Base-by-base conservation (phyloP, 2,797 vertebrate genomes). In the Chloroceryle amazona region DNA sequence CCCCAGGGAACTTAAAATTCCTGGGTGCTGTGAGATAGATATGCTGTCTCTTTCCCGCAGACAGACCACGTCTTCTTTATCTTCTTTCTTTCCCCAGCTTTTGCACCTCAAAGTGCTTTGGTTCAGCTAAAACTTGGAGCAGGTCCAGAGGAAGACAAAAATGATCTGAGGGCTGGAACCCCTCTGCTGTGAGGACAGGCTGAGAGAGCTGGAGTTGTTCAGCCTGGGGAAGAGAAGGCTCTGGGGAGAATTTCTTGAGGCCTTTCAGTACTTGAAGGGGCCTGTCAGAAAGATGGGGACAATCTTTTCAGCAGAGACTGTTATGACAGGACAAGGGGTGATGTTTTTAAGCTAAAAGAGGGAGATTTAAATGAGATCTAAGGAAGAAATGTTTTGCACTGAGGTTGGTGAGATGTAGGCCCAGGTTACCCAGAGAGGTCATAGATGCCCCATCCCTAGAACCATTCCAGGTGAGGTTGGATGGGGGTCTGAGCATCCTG, bases 71-170 rank as follows among this genome's bases (percentile, higher is more conserved):
- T 22, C 65, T 49, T 83, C 29, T 55, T 66, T 37, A 81, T 41
- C 42, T 58, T 35, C 14, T 14, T 58, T 58, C 15, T 33, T 58
- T 58, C 3, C 2, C 0, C 0, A 26, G 5, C 17, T 67, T 82
- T 80, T 42, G 20, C 29, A 25, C 7, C 20, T 17, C 63, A 35
- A 78, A 89, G 44, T 44, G 5, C 4, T 90, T 79, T 29, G 5
- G 28, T n/a, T 8, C 57, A 57, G 6, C 33, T 23, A 25, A 35
- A 58, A 58, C 21, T 25, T 58, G 33, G 57, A 58, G 57, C 23
- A 35, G 33, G 57, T 15, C 33, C 33, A 17, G 22, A 58, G 22
- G 14, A 58, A 21, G 57, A 58, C 33, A 58, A 58, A 35, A 58
- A 58, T 58, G 14, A 35, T 25, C 21, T 23, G 22, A 58, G 57